Evolutionary conservation across 2,797 vertebrate species (phyloP).

Genomic region (Melanotaenia nigrans): DNA sequence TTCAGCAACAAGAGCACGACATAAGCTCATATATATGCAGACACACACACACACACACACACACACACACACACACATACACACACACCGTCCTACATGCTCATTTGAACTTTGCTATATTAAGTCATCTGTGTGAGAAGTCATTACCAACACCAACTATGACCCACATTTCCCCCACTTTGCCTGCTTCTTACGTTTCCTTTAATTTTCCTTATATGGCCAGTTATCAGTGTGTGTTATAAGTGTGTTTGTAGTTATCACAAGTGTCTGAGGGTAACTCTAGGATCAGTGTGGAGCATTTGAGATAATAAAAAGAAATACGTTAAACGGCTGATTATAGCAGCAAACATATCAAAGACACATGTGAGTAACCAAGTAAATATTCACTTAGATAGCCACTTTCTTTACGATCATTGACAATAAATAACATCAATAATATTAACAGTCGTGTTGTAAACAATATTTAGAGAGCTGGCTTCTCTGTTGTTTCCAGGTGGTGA

Average conservation of each 20-base stretch:
- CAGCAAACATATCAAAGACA: neutral
- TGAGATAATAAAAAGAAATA: neutral
- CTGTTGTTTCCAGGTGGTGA: too few relatives aligned
- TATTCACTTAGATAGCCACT: too few relatives aligned
- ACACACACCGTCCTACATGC: conserved; percentile 8
- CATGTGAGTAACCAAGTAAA: neutral
- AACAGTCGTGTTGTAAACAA: too few relatives aligned
- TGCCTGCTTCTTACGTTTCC: neutral
- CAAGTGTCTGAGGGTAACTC: neutral
- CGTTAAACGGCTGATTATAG: neutral
- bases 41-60: neutral
- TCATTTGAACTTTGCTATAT: conserved; percentile 32
- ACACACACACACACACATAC: neutral
- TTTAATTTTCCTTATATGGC: neutral
- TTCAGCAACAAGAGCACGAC: conserved; percentile 29
- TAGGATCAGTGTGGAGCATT: neutral
- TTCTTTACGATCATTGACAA: too few relatives aligned
- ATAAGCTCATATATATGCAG: neutral
- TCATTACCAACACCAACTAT: conserved; percentile 8
- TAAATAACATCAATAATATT: too few relatives aligned
- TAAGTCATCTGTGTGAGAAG: conserved; percentile 25
- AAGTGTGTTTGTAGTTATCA: neutral
- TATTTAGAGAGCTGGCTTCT: too few relatives aligned
- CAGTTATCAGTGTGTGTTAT: neutral
- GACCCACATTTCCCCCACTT: conserved; percentile 1